Base-by-base conservation (phyloP, 2,888 invertebrate genomes). In the Latheticus oryzae region DNA sequence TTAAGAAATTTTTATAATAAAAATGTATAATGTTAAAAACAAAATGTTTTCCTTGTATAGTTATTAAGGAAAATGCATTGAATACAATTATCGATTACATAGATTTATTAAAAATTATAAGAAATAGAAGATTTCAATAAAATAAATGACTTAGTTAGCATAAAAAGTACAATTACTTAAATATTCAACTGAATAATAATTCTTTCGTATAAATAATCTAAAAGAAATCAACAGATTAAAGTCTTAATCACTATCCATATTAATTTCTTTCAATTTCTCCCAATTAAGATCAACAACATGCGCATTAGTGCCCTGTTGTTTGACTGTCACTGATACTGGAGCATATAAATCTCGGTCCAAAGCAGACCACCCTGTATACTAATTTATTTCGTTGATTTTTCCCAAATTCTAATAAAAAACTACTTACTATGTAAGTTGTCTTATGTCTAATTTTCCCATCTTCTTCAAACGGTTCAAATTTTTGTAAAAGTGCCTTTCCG, bases 401-500 rank as follows among this genome's bases (percentile, higher is more conserved):
- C 5, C 21, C 5, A 5, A 37, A 21, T 17, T 12, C 23, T 4
- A 9, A 59, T 37, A 43, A 13, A 2, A 37, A 24, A 21, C 26
- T 33, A 23, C 37, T 45, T 72, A 79, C 79, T 62, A 78, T 72
- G 21, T 78, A 78, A 5, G 79, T 78, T 53, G 75, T 79, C 60
- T 73, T 74, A 62, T 78, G 78, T 62, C 71, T 71, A 26, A 76
- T 67, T 65, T 71, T 70, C 1, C 73, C 76, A 11, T 76, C 73
- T 26, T 76, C 74, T 40, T 73, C 72, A 55, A 78, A 78, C 7
- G 78, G 76, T 69, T 80, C 78, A 63, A 77, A 81, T 64, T 81
- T 81, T 62, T 81, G 81, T 5, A 81, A 65, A n/a, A 80, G 67
- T 2, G 78, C 77, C 61, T 80, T 80, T 2, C 80, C 79, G 66